phyloP scores from a whole-genome alignment of 2,113 vertebrate species.

The Hemiscyllium ocellatum region DNA sequence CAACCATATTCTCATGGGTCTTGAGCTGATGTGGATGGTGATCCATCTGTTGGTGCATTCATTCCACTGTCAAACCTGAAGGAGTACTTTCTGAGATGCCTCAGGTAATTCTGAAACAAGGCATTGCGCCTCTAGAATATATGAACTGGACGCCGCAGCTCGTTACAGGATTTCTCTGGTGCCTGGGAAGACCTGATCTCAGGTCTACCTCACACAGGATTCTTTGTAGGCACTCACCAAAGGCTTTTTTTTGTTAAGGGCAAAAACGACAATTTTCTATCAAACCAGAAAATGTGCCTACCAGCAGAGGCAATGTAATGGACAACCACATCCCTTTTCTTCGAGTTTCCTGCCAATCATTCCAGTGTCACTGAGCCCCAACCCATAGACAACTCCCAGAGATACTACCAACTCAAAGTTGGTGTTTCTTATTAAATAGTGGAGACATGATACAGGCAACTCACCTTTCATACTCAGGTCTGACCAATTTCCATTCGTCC shows the following conservation, averaged over 20 bases:
- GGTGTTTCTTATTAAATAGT: too few species aligned
- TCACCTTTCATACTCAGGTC: too few species aligned
- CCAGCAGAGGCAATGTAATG: neutral
- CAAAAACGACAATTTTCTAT: neutral
- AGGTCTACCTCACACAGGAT: neutral
- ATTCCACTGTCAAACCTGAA: neutral
- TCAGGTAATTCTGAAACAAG: neutral
- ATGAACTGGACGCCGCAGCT: neutral
- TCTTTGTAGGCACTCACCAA: neutral
- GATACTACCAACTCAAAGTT: too few species aligned
- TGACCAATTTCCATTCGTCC: too few species aligned
- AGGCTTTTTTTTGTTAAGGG: neutral
- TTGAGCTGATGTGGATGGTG: neutral
- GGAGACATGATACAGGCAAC: too few species aligned
- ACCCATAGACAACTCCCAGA: neutral
- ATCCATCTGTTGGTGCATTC: too few species aligned
- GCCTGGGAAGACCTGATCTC: neutral
- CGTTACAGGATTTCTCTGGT: neutral
- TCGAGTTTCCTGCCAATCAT: neutral
- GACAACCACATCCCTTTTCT: neutral
- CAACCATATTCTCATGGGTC: too few species aligned
- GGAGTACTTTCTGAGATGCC: neutral
- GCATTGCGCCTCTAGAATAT: neutral
- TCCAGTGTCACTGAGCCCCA: neutral
- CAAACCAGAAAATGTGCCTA: neutral